Evolutionary conservation across 2,888 invertebrate genomes (phyloP).

Genomic region (Dorcus hopei): DNA sequence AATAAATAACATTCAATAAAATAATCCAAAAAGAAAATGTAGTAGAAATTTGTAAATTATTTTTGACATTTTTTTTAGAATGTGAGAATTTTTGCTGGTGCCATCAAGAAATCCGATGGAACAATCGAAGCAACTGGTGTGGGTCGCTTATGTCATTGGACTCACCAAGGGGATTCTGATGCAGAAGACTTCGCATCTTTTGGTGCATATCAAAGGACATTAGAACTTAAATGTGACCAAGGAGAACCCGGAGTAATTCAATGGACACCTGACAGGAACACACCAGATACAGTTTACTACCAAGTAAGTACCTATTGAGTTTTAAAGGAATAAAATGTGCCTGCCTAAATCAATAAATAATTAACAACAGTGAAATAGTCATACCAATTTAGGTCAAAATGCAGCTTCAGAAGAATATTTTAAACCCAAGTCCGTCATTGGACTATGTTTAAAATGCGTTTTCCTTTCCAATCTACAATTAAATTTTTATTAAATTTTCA

Average conservation of each 20-base stretch:
- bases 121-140: constrained; percentile 70
- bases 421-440: too few relatives aligned
- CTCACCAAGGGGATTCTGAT: constrained; percentile 69
- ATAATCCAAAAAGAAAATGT: too few relatives aligned
- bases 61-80: constrained; percentile 52
- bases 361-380: too few relatives aligned
- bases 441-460: too few relatives aligned
- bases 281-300: constrained; percentile 90
- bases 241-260: constrained; percentile 82
- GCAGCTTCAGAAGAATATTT: too few relatives aligned
- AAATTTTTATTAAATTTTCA: constrained; percentile 46
- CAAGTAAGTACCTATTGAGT: constrained; percentile 61
- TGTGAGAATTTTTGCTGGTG: constrained; percentile 80
- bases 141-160: constrained; percentile 87
- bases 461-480: neutral
- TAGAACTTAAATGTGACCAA: constrained; percentile 78
- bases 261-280: constrained; percentile 82
- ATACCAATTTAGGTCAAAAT: neutral
- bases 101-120: constrained; percentile 65
- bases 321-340: neutral
- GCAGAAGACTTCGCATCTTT: constrained; percentile 84
- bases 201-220: constrained; percentile 83
- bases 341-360: too few relatives aligned
- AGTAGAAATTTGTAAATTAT: neutral
- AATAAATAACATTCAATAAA: too few relatives aligned